phyloP scores from a whole-genome alignment of 2,888 invertebrate species.

The Hirudinaria manillensis region DNA sequence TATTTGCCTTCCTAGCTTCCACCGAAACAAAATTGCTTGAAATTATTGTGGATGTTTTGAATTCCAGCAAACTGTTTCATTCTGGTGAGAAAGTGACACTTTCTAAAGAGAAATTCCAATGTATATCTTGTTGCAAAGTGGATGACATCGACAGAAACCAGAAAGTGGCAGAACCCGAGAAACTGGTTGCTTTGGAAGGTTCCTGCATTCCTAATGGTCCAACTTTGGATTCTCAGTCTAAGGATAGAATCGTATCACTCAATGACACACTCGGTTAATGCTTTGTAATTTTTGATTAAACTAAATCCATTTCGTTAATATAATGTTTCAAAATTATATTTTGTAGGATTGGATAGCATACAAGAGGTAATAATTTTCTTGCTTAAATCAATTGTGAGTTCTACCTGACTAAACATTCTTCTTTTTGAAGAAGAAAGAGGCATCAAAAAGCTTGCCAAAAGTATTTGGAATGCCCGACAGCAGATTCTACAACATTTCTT shows the following conservation, averaged over 20 bases:
- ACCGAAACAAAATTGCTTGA: too few species aligned
- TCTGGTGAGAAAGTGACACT: constrained; percentile 35
- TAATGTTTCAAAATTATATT: not conserved
- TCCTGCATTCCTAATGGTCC: not conserved
- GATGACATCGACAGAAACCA: constrained; percentile 4
- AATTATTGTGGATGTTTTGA: too few species aligned
- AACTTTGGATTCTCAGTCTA: not conserved
- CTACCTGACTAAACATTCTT: not conserved
- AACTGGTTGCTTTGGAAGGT: not conserved
- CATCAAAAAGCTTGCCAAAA: constrained; percentile 17
- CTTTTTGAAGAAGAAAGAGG: not conserved
- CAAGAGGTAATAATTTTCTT: not conserved
- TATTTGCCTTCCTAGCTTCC: too few species aligned
- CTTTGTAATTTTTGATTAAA: not conserved
- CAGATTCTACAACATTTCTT: constrained; percentile 35
- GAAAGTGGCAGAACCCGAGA: not conserved
- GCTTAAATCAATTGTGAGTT: not conserved
- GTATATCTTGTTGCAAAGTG: constrained; percentile 25
- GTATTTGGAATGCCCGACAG: constrained; percentile 35
- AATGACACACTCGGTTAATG: constrained; percentile 3
- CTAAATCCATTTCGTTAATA: not conserved
- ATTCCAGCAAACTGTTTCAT: constrained; percentile 34
- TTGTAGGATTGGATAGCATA: not conserved
- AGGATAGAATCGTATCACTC: not conserved
- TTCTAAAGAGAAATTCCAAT: constrained; percentile 27